Evolutionary conservation across 2,113 vertebrate species (phyloP), one percentile per base, ranked within the genome.

Genomic region (Corydoras maculifer): DNA sequence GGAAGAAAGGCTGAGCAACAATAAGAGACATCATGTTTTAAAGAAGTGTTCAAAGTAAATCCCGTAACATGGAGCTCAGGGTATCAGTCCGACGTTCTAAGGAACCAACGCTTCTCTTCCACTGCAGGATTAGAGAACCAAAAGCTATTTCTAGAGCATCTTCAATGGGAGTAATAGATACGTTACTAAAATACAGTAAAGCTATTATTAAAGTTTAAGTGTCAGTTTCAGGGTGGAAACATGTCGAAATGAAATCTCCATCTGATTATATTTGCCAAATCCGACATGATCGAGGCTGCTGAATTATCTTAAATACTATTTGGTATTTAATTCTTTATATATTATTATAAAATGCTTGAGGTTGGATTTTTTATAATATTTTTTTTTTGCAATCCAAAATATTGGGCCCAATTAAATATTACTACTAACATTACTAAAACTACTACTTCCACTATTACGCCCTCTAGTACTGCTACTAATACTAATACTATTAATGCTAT

Each of bases 41-140:
- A 76, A 66, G 74, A 73, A 78, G 73, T 73, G 43, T 58, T 75
- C 70, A 75, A 78, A 75, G 77, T 69, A 80, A 80, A 77, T 80
- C 75, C 78, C 64, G 55, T 69, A 77, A 69, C 70, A 70, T 58
- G 74, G 71, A 53, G 60, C 67, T 65, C 18, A 65, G 75, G 63
- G 74, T 73, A 80, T 80, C 76, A 73, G 78, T 75, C 62, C 62
- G 69, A 57, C 73, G 13, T 55, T 75, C 62, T 68, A 60, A 60
- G 60, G 64, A 75, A 77, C 32, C n/a, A 59, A 59, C 63, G 69
- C 43, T 53, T 60, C 63, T 75, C 29, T 25, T 69, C 50, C 59
- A 49, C 49, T 18, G 61, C 65, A 63, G 73, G 77, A 76, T 79
- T 79, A 79, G 35, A 64, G 51, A 48, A 5, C 5, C 6, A 58